Evolutionary conservation across 2,113 vertebrate species (phyloP), one percentile per base, ranked within the genome.

Genomic region (Megaceryle maxima): DNA sequence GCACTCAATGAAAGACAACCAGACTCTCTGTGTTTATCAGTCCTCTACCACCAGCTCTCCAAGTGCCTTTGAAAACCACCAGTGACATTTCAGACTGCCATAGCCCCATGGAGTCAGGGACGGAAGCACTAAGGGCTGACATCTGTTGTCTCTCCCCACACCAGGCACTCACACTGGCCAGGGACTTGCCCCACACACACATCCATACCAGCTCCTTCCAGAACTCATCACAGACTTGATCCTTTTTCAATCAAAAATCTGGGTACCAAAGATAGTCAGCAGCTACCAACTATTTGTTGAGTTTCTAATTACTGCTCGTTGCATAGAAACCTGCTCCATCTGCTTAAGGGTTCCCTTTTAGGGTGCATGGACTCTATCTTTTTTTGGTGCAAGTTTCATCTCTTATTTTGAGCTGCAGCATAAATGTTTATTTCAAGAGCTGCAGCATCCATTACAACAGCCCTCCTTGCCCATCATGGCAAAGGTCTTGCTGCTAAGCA

Each of bases 321-420:
- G 90, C 95, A 79, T 26, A 83, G 90, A 94, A 95, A 87, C 91
- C 89, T 57, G 53, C 78, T 95, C 83, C 95, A 91, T 88, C 92
- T 92, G 88, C 81, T 92, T 83, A 18, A 94, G 90, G 64, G 43
- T 37, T 89, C 80, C 84, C 29, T 75, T 87, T 68, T 16, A 87
- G 74, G 69, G 53, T 59, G 22, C 75, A 46, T 0, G 5, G 85
- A 35, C 46, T 68, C 68, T 21, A 13, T 16, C 17, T 62, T 46
- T 84, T 77, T 62, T 85, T 41, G 9, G 50, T 80, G 35, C 0
- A 2, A 86, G 13, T 63, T 74, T 69, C 18, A 69, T 59, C 19
- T 16, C 13, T 16, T 55, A 57, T 62, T 44, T 43, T 48, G 63
- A 87, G n/a, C 68, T 80, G 59, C 46, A 74, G 69, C 39, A 51